These are phyloP conservation scores for Zapus hudsonius DNA, from an alignment of 2,113 vertebrate species.

Conservation along the genomic window DNA sequence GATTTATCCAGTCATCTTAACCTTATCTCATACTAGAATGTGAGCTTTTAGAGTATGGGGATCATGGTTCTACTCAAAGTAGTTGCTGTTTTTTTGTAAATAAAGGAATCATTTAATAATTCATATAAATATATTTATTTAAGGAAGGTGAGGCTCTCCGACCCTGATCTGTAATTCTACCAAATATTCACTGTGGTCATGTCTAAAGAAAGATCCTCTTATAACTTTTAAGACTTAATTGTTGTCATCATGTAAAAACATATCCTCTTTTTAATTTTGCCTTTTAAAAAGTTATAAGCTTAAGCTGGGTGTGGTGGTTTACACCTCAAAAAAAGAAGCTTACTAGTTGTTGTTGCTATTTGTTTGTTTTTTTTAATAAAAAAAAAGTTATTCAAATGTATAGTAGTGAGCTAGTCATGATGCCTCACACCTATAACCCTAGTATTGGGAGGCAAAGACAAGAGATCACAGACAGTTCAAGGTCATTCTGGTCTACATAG, in stretches of 20 bases:
- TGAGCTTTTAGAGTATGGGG: not conserved
- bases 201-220: not conserved
- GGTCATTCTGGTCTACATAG: too few species aligned
- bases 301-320: too few species aligned
- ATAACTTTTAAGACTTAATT: too few species aligned
- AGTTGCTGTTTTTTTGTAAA: constrained; percentile 41
- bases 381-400: too few species aligned
- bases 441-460: too few species aligned
- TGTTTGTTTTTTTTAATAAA: not conserved
- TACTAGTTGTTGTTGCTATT: too few species aligned
- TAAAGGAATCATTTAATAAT: not conserved
- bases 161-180: not conserved
- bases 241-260: constrained; percentile 30
- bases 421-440: too few species aligned
- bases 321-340: too few species aligned
- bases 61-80: not conserved
- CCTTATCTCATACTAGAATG: not conserved
- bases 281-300: not conserved
- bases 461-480: too few species aligned
- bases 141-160: constrained; percentile 22
- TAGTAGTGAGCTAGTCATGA: too few species aligned
- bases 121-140: constrained; percentile 41
- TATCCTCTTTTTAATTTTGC: not conserved
- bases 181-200: constrained; percentile 36
- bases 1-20: not conserved